phyloP scores from a whole-genome alignment of 2,888 invertebrate genomes.

The Drosophila austrosaltans region DNA sequence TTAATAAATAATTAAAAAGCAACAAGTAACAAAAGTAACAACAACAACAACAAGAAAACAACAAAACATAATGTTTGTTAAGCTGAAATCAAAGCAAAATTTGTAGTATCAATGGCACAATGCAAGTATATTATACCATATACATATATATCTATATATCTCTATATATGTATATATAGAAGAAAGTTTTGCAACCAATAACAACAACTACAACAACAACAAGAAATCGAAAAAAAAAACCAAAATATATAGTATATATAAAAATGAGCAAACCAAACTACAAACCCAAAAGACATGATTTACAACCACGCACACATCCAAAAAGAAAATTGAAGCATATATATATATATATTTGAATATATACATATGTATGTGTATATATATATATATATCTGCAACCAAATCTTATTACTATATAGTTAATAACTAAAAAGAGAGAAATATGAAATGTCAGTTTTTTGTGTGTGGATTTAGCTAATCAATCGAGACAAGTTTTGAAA shows the following conservation, averaged over 20 bases:
- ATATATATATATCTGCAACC: conserved; percentile 34
- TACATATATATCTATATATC: conserved; percentile 16
- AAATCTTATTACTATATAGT: conserved; percentile 28
- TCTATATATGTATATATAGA: conserved; percentile 38
- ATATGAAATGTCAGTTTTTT: conserved; percentile 4
- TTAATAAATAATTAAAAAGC: background rate
- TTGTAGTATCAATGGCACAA: conserved; percentile 68
- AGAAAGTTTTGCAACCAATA: conserved; percentile 29
- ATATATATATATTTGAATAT: conserved; percentile 24
- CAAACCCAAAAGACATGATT: conserved; percentile 75
- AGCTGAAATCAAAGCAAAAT: conserved; percentile 75
- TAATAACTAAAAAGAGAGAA: conserved; percentile 16
- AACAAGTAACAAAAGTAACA: conserved; percentile 30
- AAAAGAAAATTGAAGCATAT: conserved; percentile 18
- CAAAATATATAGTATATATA: conserved; percentile 20
- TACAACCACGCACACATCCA: conserved; percentile 72
- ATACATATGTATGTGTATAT: conserved; percentile 25
- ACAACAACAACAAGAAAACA: background rate
- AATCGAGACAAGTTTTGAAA: background rate
- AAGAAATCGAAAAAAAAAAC: conserved; percentile 27
- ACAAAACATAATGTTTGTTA: conserved; percentile 12
- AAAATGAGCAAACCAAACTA: conserved; percentile 36
- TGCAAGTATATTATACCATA: conserved; percentile 30
- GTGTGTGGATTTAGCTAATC: conserved; percentile 1
- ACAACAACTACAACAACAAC: background rate